Conservation (phyloP, 2,797 vertebrate genomes). For the Buphagus erythrorhynchus region DNA sequence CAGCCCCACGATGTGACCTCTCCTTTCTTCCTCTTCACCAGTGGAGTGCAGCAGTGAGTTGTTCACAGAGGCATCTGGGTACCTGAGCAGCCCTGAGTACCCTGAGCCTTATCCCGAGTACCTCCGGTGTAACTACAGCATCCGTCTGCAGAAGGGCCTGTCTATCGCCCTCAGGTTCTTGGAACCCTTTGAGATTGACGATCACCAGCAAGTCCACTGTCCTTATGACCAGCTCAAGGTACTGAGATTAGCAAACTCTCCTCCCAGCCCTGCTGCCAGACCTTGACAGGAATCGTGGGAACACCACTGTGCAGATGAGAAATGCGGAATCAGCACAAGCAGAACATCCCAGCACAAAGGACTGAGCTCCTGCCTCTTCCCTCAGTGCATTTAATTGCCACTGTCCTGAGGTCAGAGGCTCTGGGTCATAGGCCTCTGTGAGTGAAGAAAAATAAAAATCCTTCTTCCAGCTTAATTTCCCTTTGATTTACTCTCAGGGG, state of each 20-base stretch:
- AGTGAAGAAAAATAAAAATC: neutral
- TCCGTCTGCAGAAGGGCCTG: constrained; percentile 75
- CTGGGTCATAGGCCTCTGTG: neutral
- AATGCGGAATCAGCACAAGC: neutral
- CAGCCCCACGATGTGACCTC: neutral
- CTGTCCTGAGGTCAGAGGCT: neutral
- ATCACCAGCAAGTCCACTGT: constrained; percentile 79
- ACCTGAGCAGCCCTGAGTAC: constrained; percentile 78
- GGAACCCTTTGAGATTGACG: constrained; percentile 80
- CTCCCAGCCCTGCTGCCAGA: neutral
- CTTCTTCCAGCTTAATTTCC: neutral
- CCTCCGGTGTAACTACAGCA: constrained; percentile 80
- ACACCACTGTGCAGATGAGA: neutral
- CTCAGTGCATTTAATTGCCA: neutral
- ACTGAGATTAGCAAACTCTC: neutral
- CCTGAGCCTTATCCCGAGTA: constrained; percentile 74
- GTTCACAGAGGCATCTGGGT: constrained; percentile 72
- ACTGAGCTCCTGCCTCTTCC: neutral
- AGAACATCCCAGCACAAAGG: neutral
- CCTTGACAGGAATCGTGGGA: neutral
- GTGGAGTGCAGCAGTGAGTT: constrained; percentile 76
- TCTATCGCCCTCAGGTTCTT: constrained; percentile 72
- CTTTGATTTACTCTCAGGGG: neutral
- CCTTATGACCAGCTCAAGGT: constrained; percentile 83
- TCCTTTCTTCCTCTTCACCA: neutral